phyloP scores from a whole-genome alignment of 2,113 vertebrate genomes.

The Forbesichthys papilliferus region DNA sequence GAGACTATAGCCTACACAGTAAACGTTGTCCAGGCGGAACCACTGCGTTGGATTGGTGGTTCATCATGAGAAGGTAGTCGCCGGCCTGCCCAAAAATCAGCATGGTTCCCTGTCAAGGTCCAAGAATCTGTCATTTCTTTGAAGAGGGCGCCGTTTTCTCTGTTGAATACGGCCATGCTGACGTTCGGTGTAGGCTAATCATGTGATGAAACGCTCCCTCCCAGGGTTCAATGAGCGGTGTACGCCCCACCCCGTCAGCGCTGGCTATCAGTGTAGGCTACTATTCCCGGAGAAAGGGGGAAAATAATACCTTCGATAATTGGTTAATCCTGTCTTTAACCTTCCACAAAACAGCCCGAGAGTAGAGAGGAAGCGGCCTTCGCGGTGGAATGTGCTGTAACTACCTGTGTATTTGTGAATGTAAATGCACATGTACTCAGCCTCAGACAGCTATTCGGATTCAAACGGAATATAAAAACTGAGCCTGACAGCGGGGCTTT shows the following conservation, averaged over 20 bases:
- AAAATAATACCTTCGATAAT: slow-evolving; percentile 65
- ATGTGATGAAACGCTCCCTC: slow-evolving; percentile 80
- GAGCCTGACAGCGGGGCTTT: slow-evolving; percentile 66
- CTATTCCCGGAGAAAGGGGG: slow-evolving; percentile 64
- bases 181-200: slow-evolving; percentile 68
- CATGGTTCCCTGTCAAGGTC: too few species aligned
- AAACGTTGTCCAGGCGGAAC: too few species aligned
- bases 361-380: slow-evolving; percentile 64
- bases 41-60: too few species aligned
- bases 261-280: slow-evolving; percentile 61
- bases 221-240: slow-evolving; percentile 82
- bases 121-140: slow-evolving; percentile 42
- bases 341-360: slow-evolving; percentile 54
- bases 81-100: too few species aligned
- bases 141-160: slow-evolving; percentile 77
- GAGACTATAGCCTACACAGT: too few species aligned
- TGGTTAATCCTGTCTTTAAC: slow-evolving; percentile 54
- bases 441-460: slow-evolving; percentile 46
- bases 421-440: slow-evolving; percentile 68
- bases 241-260: slow-evolving; percentile 81
- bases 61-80: too few species aligned
- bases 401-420: slow-evolving; percentile 59
- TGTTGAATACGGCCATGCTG: slow-evolving; percentile 61
- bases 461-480: slow-evolving; percentile 46
- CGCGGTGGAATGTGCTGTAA: slow-evolving; percentile 60